Evolutionary conservation across 2,113 vertebrate genomes (phyloP).

Genomic region (Hemibagrus wyckioides): DNA sequence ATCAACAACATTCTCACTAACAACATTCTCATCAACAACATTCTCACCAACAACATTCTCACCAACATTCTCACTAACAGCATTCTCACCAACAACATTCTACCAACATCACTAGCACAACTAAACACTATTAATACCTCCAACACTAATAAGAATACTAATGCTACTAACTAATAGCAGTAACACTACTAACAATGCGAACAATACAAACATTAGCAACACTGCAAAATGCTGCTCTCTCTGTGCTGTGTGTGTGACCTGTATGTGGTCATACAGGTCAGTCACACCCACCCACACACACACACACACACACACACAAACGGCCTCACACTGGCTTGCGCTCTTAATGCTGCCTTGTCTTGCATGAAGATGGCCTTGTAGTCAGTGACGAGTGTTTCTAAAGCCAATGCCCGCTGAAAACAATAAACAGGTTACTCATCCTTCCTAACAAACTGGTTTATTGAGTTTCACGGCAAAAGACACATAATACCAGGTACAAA

Average conservation of each 20-base stretch:
- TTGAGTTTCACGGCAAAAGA: background rate
- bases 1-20: too few relatives aligned
- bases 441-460: constrained; percentile 1
- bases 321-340: background rate
- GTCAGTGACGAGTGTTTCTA: background rate
- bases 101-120: background rate
- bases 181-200: background rate
- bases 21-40: too few relatives aligned
- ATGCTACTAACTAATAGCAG: background rate
- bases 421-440: background rate
- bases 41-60: too few relatives aligned
- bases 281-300: background rate
- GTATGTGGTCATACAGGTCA: background rate
- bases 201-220: background rate
- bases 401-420: background rate
- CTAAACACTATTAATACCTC: background rate
- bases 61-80: too few relatives aligned
- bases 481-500: background rate
- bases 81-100: too few relatives aligned
- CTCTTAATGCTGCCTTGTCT: background rate
- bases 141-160: too few relatives aligned
- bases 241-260: background rate
- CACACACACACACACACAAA: background rate
- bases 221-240: background rate
- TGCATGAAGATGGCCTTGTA: background rate